Evolutionary conservation across 2,888 invertebrate species (phyloP).

Genomic region (Philonicus albiceps): DNA sequence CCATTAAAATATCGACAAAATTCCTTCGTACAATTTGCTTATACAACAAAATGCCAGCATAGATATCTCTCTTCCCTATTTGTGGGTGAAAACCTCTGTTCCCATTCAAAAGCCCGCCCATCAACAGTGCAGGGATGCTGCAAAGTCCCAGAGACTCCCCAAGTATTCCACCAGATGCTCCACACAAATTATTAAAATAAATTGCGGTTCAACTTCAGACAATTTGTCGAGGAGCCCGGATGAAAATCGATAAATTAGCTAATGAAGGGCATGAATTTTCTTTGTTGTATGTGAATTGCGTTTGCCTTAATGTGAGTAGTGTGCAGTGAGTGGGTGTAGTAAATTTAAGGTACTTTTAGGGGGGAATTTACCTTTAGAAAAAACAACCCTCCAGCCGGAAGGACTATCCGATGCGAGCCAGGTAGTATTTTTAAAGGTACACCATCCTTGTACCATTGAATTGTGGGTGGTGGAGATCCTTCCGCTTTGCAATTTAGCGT

Average conservation of each 20-base stretch:
- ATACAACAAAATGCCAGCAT: not conserved
- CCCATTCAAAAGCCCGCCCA: not conserved
- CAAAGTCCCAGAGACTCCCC: not conserved
- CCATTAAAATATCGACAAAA: not conserved
- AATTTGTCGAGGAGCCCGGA: not conserved
- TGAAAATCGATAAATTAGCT: slow-evolving; percentile 38
- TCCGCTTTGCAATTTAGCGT: slow-evolving; percentile 92
- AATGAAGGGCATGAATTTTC: slow-evolving; percentile 10
- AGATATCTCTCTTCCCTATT: not conserved
- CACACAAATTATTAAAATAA: slow-evolving; percentile 36
- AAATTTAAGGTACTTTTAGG: not conserved
- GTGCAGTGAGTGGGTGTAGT: not conserved
- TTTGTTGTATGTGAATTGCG: not conserved
- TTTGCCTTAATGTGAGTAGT: not conserved
- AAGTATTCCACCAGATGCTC: not conserved
- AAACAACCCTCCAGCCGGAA: slow-evolving; percentile 85
- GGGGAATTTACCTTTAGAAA: slow-evolving; percentile 69
- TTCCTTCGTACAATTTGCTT: not conserved
- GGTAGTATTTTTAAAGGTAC: slow-evolving; percentile 69
- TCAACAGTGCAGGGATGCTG: not conserved
- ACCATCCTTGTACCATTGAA: slow-evolving; percentile 83
- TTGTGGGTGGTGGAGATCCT: slow-evolving; percentile 79
- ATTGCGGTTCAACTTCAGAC: slow-evolving; percentile 30
- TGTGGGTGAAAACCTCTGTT: not conserved
- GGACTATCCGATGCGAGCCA: slow-evolving; percentile 73